Evolutionary conservation across 2,888 invertebrate species (phyloP).

Genomic region (Bombylius major): DNA sequence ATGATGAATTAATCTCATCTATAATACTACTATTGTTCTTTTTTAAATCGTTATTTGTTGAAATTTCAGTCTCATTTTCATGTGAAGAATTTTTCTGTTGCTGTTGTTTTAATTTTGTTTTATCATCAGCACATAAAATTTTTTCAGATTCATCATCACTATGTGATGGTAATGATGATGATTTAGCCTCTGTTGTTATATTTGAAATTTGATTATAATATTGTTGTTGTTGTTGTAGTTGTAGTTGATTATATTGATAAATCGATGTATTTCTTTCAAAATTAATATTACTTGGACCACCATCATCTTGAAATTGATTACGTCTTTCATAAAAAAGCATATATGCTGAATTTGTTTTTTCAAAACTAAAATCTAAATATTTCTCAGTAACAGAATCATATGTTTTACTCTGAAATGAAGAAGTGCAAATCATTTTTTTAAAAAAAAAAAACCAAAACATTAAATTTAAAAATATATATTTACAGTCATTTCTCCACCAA

Average conservation of each 20-base stretch:
- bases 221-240: background rate
- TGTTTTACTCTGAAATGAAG: conserved; percentile 67
- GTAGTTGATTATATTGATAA: background rate
- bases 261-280: background rate
- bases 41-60: conserved; percentile 6
- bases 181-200: conserved; percentile 1
- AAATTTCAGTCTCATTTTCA: conserved; percentile 15
- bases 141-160: background rate
- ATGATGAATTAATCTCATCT: conserved; percentile 10
- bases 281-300: conserved; percentile 8
- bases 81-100: background rate
- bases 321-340: conserved; percentile 92
- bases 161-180: background rate
- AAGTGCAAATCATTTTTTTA: background rate
- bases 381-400: conserved; percentile 94
- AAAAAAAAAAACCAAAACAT: background rate
- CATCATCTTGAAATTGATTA: conserved; percentile 14
- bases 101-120: conserved; percentile 3
- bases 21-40: conserved; percentile 8
- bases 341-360: conserved; percentile 94
- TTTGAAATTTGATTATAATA: background rate
- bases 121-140: background rate
- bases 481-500: conserved; percentile 94
- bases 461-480: conserved; percentile 18
- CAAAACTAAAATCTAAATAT: conserved; percentile 94